Evolutionary conservation across 2,888 invertebrate genomes (phyloP).

Genomic region (Heteromyza rotundicornis): DNA sequence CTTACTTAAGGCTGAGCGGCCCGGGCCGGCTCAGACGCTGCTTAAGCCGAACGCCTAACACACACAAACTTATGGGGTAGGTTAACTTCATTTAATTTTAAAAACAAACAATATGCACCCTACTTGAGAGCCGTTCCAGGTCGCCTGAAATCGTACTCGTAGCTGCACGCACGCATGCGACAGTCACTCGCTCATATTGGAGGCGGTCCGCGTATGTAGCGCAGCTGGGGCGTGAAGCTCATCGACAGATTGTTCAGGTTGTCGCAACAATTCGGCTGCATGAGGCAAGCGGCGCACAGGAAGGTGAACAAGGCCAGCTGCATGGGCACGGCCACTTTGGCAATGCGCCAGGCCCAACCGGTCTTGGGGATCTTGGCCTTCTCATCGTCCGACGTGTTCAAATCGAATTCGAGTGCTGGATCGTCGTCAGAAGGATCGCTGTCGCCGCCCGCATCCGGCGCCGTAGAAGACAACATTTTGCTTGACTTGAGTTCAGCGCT

Average conservation of each 20-base stretch:
- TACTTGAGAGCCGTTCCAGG: conserved; percentile 9
- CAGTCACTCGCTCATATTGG: conserved; percentile 73
- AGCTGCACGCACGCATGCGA: background rate
- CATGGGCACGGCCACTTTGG: conserved; percentile 74
- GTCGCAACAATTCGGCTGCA: conserved; percentile 79
- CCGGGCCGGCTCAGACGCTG: background rate
- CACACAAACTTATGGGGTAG: conserved; percentile 23
- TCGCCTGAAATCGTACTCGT: background rate
- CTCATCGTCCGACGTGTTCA: conserved; percentile 40
- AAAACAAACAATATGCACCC: conserved; percentile 4
- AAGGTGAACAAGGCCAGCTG: conserved; percentile 74
- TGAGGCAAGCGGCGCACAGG: conserved; percentile 73
- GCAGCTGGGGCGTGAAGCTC: conserved; percentile 75
- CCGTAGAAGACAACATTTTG: conserved; percentile 12
- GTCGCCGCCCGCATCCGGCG: conserved; percentile 30
- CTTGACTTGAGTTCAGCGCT: background rate
- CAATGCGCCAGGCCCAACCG: conserved; percentile 71
- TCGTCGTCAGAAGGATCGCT: conserved; percentile 38
- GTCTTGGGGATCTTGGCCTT: conserved; percentile 31
- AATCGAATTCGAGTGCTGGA: conserved; percentile 31
- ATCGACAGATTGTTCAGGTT: conserved; percentile 74
- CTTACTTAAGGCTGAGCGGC: background rate
- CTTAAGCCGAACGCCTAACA: conserved; percentile 16
- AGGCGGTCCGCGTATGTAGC: conserved; percentile 78
- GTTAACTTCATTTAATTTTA: conserved; percentile 11